Conservation (phyloP, 2,888 invertebrate species). For the Mythimna pallens region DNA sequence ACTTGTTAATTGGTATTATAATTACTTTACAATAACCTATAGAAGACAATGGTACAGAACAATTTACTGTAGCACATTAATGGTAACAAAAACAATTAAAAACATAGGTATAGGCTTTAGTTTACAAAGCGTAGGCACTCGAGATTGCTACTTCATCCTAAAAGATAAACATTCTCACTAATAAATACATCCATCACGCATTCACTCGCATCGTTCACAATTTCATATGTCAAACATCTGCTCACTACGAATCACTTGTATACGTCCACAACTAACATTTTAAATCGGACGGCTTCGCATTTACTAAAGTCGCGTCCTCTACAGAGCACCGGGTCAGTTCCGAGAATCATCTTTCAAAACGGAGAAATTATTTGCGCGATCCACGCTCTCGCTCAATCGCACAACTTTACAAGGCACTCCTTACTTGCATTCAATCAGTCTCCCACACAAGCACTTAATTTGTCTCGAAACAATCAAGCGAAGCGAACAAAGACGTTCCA, state of each 20-base stretch:
- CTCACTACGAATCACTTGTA: constrained; percentile 68
- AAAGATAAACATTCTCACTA: constrained; percentile 88
- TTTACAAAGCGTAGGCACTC: constrained; percentile 91
- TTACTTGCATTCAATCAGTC: constrained; percentile 81
- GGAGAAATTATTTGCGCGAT: constrained; percentile 81
- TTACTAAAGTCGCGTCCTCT: constrained; percentile 86
- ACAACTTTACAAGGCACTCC: constrained; percentile 69
- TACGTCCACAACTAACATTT: constrained; percentile 76
- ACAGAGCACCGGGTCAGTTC: constrained; percentile 90
- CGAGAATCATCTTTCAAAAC: constrained; percentile 80
- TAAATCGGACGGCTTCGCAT: constrained; percentile 87
- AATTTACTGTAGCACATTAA: constrained; percentile 87
- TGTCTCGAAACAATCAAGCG: constrained; percentile 76
- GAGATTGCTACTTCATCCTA: constrained; percentile 90
- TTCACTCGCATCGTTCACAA: constrained; percentile 75
- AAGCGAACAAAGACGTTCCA: constrained; percentile 78
- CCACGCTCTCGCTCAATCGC: constrained; percentile 75
- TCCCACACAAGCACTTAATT: constrained; percentile 80
- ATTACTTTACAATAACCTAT: constrained; percentile 86
- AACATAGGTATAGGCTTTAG: constrained; percentile 87
- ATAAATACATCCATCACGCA: constrained; percentile 87
- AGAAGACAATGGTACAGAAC: constrained; percentile 89
- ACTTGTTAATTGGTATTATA: constrained; percentile 90
- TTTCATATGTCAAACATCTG: constrained; percentile 71
- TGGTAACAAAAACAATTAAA: constrained; percentile 90